phyloP scores from a whole-genome alignment of 2,113 vertebrate species.

The Triplophysa tibetana region DNA sequence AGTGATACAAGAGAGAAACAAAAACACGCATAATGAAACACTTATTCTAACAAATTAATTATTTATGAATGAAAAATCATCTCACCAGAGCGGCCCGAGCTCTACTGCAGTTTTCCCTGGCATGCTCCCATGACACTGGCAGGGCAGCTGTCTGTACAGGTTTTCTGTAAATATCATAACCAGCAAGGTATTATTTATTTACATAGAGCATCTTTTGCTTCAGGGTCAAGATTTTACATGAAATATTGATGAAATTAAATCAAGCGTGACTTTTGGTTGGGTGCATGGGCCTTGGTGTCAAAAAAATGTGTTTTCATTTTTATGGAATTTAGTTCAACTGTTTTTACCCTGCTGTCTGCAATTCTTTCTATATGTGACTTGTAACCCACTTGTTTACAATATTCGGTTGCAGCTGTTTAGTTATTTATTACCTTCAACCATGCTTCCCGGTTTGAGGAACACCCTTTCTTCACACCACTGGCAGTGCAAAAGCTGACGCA shows the following conservation, averaged over 20 bases:
- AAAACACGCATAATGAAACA: too few relatives aligned
- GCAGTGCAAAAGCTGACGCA: constrained; percentile 90
- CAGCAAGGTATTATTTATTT: background rate
- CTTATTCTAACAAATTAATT: background rate
- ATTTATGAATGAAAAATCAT: background rate
- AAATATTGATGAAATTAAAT: too few relatives aligned
- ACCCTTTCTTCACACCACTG: constrained; percentile 97
- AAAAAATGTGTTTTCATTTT: too few relatives aligned
- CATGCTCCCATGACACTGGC: constrained; percentile 89
- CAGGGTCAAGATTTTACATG: too few relatives aligned
- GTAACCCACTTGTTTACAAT: background rate
- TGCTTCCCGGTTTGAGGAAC: constrained; percentile 86
- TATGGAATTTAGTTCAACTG: too few relatives aligned
- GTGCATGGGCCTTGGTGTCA: too few relatives aligned
- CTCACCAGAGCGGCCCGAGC: constrained; percentile 93
- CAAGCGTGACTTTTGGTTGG: too few relatives aligned
- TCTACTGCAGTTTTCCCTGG: constrained; percentile 91
- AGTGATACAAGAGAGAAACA: background rate
- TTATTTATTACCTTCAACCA: constrained; percentile 86
- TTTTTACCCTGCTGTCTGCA: too few relatives aligned
- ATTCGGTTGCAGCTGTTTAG: background rate
- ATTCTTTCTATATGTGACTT: too few relatives aligned
- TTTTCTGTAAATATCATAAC: constrained; percentile 73
- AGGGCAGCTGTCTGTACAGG: constrained; percentile 86
- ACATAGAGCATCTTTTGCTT: too few relatives aligned